phyloP scores from a whole-genome alignment of 2,113 vertebrate genomes.

The Leuciscus idus region DNA sequence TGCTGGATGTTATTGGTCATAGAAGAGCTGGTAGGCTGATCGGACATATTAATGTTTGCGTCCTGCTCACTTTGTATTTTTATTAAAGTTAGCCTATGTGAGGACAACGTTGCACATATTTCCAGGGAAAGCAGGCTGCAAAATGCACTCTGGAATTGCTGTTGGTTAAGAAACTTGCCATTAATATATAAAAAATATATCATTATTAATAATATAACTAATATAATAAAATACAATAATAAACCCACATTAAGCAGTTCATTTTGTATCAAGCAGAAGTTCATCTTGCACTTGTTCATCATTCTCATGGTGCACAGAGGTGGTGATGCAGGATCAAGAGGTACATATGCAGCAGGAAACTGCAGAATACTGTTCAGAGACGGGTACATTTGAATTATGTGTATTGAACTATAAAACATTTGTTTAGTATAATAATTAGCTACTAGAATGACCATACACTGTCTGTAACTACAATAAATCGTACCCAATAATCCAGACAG shows the following conservation, averaged over 20 bases:
- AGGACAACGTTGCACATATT: conserved; percentile 66
- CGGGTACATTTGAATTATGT: background rate
- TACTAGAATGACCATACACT: background rate
- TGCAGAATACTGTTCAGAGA: conserved; percentile 83
- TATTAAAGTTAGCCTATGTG: conserved; percentile 80
- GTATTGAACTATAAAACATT: background rate
- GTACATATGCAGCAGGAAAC: conserved; percentile 85
- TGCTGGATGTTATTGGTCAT: conserved; percentile 47
- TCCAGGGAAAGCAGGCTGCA: conserved; percentile 59
- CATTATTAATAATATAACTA: background rate
- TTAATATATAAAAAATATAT: background rate
- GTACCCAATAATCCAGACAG: conserved; percentile 93
- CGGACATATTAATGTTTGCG: background rate
- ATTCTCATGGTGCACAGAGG: conserved; percentile 76
- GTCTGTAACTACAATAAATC: conserved; percentile 15
- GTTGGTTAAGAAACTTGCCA: background rate
- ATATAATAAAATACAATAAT: background rate
- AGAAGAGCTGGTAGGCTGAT: conserved; percentile 8
- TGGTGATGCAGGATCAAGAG: conserved; percentile 85
- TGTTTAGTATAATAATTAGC: background rate
- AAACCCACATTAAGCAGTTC: conserved; percentile 79
- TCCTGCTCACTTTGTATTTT: conserved; percentile 54
- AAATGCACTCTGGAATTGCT: conserved; percentile 81
- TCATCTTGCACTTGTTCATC: conserved; percentile 80
- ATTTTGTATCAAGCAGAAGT: conserved; percentile 84